Conservation (phyloP, 2,797 vertebrate genomes). For the Betta splendens region DNA sequence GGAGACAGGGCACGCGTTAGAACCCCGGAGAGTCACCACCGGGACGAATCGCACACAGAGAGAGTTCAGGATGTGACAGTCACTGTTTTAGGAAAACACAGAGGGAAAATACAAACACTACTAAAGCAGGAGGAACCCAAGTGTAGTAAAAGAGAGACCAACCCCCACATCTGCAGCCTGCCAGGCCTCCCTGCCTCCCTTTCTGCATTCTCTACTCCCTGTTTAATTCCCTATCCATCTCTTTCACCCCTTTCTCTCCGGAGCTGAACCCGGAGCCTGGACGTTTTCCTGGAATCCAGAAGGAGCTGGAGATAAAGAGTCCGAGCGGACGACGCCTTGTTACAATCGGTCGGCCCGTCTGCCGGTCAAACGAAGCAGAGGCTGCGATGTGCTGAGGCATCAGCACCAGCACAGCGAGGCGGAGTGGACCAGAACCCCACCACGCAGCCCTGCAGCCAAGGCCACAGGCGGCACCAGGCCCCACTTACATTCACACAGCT, state of each 20-base stretch:
- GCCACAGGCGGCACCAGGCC: constrained; percentile 33
- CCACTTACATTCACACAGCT: constrained; percentile 49
- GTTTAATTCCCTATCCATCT: constrained; percentile 64
- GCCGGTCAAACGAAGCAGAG: constrained; percentile 9
- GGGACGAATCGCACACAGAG: too few relatives aligned
- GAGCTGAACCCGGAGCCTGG: constrained; percentile 59
- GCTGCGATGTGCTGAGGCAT: constrained; percentile 47
- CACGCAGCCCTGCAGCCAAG: constrained; percentile 49
- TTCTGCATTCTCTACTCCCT: constrained; percentile 55
- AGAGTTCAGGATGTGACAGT: too few relatives aligned
- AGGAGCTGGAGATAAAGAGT: constrained; percentile 50
- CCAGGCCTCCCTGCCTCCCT: constrained; percentile 47
- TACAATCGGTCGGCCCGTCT: constrained; percentile 13
- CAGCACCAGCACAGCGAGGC: too few relatives aligned
- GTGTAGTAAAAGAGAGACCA: constrained; percentile 61
- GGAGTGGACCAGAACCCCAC: too few relatives aligned
- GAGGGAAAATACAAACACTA: constrained; percentile 14
- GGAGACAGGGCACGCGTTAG: constrained; percentile 13
- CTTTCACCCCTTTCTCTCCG: constrained; percentile 46
- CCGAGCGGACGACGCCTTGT: constrained; percentile 27
- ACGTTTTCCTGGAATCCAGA: constrained; percentile 35
- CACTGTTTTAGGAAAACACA: not conserved
- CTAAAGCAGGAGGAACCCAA: constrained; percentile 24
- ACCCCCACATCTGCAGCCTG: constrained; percentile 60
- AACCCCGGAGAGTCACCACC: too few relatives aligned